Conservation (phyloP, 2,113 vertebrate genomes). For the Colinus virginianus region DNA sequence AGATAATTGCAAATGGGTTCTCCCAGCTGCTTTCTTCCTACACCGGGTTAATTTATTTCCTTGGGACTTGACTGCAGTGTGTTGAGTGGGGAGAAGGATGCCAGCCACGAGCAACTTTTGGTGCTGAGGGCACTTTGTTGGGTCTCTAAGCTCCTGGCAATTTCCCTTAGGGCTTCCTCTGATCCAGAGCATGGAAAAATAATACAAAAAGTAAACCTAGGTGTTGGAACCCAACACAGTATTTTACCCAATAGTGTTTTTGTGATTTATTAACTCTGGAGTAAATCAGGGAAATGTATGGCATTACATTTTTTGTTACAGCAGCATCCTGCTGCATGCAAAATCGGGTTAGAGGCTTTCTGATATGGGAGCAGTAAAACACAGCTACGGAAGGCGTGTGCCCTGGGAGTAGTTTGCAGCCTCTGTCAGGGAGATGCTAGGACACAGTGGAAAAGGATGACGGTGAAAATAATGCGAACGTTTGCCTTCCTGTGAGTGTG, state of each 20-base stretch:
- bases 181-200: not conserved
- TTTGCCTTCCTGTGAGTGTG: not conserved
- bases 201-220: not conserved
- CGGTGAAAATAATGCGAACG: not conserved
- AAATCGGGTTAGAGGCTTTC: not conserved
- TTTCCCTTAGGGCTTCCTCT: not conserved
- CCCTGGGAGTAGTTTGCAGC: not conserved
- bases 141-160: not conserved
- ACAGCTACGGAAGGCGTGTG: not conserved
- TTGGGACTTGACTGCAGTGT: rapidly evolving
- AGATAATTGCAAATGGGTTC: not conserved
- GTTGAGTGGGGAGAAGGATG: not conserved
- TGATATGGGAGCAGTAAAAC: not conserved
- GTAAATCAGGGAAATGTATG: not conserved
- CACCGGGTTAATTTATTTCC: not conserved
- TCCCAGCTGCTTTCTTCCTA: not conserved
- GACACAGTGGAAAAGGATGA: not conserved
- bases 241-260: not conserved
- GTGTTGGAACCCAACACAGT: not conserved
- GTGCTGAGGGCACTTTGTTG: not conserved
- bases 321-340: not conserved
- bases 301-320: not conserved
- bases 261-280: not conserved
- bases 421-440: not conserved
- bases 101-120: not conserved